Percentiles rank a stretch among this genome's conserved stretches.
Evolutionary conservation across 2,888 invertebrate genomes (phyloP).

Genomic region (Plagodis pulveraria): DNA sequence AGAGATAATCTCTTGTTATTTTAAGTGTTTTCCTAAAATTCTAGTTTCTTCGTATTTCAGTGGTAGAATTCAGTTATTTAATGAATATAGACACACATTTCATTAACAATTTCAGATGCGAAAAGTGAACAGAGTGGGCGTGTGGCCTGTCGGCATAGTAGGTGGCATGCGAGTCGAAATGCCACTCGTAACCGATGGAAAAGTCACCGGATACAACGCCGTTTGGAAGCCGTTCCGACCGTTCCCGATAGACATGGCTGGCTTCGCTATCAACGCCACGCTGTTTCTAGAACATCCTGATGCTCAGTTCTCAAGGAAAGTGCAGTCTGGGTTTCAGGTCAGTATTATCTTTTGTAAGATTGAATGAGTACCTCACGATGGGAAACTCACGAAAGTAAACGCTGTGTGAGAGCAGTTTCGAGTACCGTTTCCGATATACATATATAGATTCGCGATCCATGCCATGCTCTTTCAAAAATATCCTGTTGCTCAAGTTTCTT

Average conservation of each 20-base stretch:
- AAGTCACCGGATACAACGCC: slow-evolving; percentile 85
- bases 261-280: slow-evolving; percentile 94
- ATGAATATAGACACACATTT: slow-evolving; percentile 10
- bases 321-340: slow-evolving; percentile 93
- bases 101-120: slow-evolving; percentile 87
- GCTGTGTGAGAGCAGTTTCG: too few relatives aligned
- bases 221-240: slow-evolving; percentile 96
- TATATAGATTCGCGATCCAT: too few relatives aligned
- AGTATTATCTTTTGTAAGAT: slow-evolving; percentile 24
- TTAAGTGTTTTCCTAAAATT: too few relatives aligned
- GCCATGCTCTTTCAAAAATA: too few relatives aligned
- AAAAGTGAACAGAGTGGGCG: slow-evolving; percentile 92
- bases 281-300: slow-evolving; percentile 89
- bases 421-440: too few relatives aligned
- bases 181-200: slow-evolving; percentile 89
- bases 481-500: too few relatives aligned
- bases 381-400: too few relatives aligned
- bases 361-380: too few relatives aligned
- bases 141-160: slow-evolving; percentile 98
- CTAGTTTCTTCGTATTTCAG: too few relatives aligned
- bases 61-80: too few relatives aligned
- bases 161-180: slow-evolving; percentile 97
- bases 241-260: slow-evolving; percentile 99
- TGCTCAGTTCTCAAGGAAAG: slow-evolving; percentile 92
- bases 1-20: too few relatives aligned